Conservation (phyloP, 2,113 vertebrate species). For the Telmatochromis bifrenatus region DNA sequence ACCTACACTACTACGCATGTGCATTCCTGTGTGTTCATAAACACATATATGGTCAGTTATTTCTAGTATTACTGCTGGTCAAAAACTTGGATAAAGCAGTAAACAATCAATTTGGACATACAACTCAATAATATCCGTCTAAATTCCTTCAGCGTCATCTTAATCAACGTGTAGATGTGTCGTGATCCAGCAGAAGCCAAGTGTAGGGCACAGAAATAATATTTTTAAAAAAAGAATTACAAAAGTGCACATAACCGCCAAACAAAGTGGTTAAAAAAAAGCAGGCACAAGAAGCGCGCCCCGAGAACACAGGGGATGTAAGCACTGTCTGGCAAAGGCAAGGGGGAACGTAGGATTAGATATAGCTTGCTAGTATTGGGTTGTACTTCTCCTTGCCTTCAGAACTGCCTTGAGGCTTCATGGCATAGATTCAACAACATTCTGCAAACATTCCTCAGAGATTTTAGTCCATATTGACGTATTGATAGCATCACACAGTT, state of each 20-base stretch:
- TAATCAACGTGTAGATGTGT: not conserved
- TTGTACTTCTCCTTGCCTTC: not conserved
- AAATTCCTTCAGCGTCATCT: not conserved
- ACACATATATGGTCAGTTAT: not conserved
- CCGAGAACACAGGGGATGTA: not conserved
- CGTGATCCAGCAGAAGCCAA: not conserved
- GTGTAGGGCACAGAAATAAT: not conserved
- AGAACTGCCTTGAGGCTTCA: not conserved
- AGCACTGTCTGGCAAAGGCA: not conserved
- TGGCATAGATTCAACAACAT: not conserved
- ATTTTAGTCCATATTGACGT: not conserved
- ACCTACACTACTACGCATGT: not conserved
- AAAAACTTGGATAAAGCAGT: not conserved
- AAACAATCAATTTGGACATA: not conserved
- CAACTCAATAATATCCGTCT: not conserved
- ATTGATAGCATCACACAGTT: not conserved
- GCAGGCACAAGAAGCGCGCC: not conserved
- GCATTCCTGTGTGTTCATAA: not conserved
- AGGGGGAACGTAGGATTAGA: not conserved
- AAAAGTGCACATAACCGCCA: not conserved
- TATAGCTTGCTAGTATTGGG: not conserved
- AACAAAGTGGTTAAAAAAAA: not conserved
- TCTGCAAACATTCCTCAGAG: not conserved
- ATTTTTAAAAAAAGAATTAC: fast-evolving
- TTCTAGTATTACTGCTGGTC: not conserved